Base-by-base conservation (phyloP, 2,888 invertebrate genomes). In the Athrips mouffetella region DNA sequence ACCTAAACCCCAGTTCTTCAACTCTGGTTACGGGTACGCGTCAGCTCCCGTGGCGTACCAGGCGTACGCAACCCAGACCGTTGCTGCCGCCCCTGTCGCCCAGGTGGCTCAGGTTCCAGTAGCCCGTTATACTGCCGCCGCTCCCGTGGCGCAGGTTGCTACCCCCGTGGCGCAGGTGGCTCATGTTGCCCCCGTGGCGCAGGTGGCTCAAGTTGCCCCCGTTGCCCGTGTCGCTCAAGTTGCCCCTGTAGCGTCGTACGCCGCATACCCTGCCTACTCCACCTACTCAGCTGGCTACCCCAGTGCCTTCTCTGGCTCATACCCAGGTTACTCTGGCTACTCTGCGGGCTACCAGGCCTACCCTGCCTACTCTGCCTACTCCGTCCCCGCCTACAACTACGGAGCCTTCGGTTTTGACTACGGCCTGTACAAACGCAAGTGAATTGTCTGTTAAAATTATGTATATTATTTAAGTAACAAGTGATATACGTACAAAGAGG, bases 141-240 rank as follows among this genome's bases (percentile, higher is more conserved):
- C 42, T 6, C 42, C 42, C 16, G 29, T 44, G 11, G 30, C 42
- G 8, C 30, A 25, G 10, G n/a, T 23, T 20, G 20, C 31, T 11
- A 35, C 53, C 8, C 58, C 67, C 4, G 54, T 62, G 1, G 52
- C 52, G 6, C 13, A n/a, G n/a, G n/a, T n/a, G n/a, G n/a, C n/a
- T 27, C 27, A 27, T 2, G 27, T 27, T 0, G 39, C 48, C 6
- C 40, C 58, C 0, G 55, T 51, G 44, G 44, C 49, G 15, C n/a
- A n/a, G n/a, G n/a, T n/a, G n/a, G n/a, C n/a, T 27, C 27, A 27
- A 7, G 27, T 27, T 0, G 39, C 48, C 6, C 40, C 58, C 0
- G 55, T 51, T 44, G 44, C 58, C 67, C 4, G 54, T 62, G 1
- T 50, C 52, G 6, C 13, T 27, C 27, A 27, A 7, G 27, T 27